Conservation (phyloP, 1,140 invertebrate genomes). For the Zaprionus kolodkinae region DNA sequence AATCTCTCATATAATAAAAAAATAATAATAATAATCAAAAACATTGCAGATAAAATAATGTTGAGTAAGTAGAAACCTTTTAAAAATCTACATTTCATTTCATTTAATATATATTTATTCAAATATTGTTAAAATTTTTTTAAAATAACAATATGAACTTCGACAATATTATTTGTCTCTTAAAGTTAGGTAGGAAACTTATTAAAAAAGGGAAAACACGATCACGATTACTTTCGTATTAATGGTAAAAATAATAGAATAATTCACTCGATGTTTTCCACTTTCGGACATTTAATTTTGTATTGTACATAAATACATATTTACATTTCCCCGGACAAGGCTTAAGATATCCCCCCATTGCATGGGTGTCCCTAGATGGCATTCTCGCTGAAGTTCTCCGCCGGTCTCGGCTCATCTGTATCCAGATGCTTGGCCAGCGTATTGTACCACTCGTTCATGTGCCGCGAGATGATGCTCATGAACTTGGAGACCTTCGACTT, state of each 20-base stretch:
- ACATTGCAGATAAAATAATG: too few species aligned
- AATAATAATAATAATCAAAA: too few species aligned
- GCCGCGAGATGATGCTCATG: conserved; percentile 67
- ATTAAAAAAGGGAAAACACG: not conserved
- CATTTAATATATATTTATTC: too few species aligned
- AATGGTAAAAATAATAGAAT: conserved; percentile 32
- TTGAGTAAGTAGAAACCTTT: too few species aligned
- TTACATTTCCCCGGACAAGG: conserved; percentile 49
- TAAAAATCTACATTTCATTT: too few species aligned
- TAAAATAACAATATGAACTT: not conserved
- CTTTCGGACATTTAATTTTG: conserved; percentile 8
- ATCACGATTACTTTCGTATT: conserved; percentile 31
- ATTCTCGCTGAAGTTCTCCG: conserved; percentile 8
- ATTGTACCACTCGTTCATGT: conserved; percentile 78
- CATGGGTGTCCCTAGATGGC: conserved; percentile 37
- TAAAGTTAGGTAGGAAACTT: not conserved
- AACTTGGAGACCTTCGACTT: conserved; percentile 70
- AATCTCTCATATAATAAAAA: too few species aligned
- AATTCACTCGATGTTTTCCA: conserved; percentile 18
- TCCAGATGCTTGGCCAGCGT: conserved; percentile 71
- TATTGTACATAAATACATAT: conserved; percentile 66
- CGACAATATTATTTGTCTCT: not conserved
- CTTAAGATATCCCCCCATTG: not conserved
- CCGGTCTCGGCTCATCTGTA: not conserved
- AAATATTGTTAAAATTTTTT: not conserved